Conservation (phyloP, 2,888 invertebrate genomes). For the Diogma glabrata region DNA sequence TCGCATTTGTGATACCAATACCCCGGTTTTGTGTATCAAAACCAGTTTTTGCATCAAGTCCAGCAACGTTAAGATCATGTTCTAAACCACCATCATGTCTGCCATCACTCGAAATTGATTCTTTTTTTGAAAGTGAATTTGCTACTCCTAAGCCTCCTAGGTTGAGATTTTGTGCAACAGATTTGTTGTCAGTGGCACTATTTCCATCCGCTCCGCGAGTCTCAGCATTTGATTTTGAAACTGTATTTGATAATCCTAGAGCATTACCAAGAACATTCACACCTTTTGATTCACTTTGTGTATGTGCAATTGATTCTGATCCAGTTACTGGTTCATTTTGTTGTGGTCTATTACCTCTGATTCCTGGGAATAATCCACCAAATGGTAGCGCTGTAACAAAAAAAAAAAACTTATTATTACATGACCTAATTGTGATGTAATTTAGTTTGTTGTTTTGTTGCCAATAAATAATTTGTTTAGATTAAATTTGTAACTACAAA, state of each 20-base stretch:
- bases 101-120: constrained; percentile 24
- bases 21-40: constrained; percentile 27
- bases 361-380: too few species aligned
- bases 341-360: background rate
- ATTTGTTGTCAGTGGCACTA: background rate
- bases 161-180: constrained; percentile 5
- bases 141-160: constrained; percentile 12
- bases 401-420: too few species aligned
- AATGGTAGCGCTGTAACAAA: too few species aligned
- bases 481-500: too few species aligned
- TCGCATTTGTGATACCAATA: background rate
- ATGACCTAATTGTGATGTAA: too few species aligned
- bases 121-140: constrained; percentile 4
- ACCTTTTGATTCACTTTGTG: constrained; percentile 20
- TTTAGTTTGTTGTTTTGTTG: too few species aligned
- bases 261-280: constrained; percentile 28
- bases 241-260: constrained; percentile 27
- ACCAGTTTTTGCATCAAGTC: constrained; percentile 28
- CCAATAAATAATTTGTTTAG: too few species aligned
- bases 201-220: background rate
- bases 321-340: background rate
- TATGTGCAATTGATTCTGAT: background rate
- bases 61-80: constrained; percentile 29
- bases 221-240: constrained; percentile 25
- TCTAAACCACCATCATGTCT: constrained; percentile 19